Percentiles rank a stretch among this genome's conserved stretches.
These are phyloP conservation scores for Echinops telfairi DNA, from an alignment of 2,113 vertebrate genomes.

Conservation along the genomic window DNA sequence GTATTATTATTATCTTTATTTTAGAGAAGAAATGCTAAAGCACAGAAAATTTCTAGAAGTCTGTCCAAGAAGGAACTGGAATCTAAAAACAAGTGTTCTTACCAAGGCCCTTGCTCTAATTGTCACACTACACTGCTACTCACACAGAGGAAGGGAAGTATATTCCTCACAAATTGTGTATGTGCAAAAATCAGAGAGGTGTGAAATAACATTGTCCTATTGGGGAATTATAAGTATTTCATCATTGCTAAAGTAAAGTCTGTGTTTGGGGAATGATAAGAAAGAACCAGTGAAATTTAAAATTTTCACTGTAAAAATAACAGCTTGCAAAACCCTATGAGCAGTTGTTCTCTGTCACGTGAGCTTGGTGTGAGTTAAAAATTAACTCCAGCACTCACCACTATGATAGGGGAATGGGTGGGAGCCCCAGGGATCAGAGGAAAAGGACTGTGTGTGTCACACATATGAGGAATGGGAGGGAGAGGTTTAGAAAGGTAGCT, in stretches of 20 bases:
- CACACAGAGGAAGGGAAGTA: background rate
- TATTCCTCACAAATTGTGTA: background rate
- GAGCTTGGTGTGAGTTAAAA: background rate
- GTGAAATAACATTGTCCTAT: background rate
- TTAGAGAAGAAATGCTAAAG: background rate
- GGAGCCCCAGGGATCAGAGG: background rate
- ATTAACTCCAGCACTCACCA: background rate
- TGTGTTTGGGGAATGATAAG: background rate
- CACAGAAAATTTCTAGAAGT: background rate
- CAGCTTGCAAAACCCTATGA: background rate
- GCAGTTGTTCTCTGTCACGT: background rate
- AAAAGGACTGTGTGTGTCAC: background rate
- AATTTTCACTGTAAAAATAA: no score
- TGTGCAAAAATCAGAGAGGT: background rate
- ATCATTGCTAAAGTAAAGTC: background rate
- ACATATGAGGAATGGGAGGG: background rate
- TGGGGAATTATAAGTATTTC: background rate
- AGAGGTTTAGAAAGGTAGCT: background rate
- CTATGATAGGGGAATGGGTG: background rate
- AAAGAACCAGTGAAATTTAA: no score
- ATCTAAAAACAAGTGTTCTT: background rate
- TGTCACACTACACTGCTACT: rapidly evolving
- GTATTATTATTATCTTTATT: background rate
- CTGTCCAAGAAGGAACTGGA: background rate
- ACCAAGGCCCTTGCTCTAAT: background rate